phyloP scores from a whole-genome alignment of 1,140 invertebrate genomes.

The Gryon sp. region DNA sequence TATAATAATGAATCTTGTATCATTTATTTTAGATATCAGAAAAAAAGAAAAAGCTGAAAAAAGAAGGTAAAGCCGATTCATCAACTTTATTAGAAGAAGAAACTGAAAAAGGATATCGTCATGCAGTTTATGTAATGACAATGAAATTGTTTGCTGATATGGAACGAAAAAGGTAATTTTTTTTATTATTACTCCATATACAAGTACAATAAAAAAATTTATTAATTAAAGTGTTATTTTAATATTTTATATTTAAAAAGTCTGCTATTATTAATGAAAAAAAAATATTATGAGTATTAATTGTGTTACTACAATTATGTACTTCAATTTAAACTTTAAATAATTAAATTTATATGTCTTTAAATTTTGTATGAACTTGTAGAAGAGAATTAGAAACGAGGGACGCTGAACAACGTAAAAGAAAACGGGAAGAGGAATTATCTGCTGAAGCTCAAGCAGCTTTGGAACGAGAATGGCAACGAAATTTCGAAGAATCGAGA shows the following conservation, averaged over 20 bases:
- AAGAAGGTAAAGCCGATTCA: constrained; percentile 88
- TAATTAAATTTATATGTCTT: too few species aligned
- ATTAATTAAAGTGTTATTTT: too few species aligned
- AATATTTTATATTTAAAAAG: too few species aligned
- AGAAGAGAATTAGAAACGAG: constrained; percentile 88
- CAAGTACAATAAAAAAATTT: too few species aligned
- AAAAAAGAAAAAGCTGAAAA: constrained; percentile 96
- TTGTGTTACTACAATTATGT: background rate
- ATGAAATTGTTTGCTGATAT: constrained; percentile 99
- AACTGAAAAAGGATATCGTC: constrained; percentile 94
- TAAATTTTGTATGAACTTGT: too few species aligned
- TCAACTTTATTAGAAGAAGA: constrained; percentile 91
- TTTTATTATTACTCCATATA: too few species aligned
- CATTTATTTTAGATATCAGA: constrained; percentile 88
- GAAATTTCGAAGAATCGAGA: constrained; percentile 98
- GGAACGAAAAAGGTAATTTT: constrained; percentile 86
- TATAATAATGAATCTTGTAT: too few species aligned
- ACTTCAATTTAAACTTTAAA: too few species aligned
- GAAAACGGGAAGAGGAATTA: constrained; percentile 96
- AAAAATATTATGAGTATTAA: too few species aligned
- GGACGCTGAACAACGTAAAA: constrained; percentile 95
- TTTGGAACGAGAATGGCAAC: constrained; percentile 96
- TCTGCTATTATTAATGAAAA: too few species aligned
- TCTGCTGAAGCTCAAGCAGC: constrained; percentile 94
- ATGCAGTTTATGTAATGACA: constrained; percentile 97